These are phyloP conservation scores for Drosophila nigromelanica DNA, from an alignment of 1,140 invertebrate species.

Conservation along the genomic window DNA sequence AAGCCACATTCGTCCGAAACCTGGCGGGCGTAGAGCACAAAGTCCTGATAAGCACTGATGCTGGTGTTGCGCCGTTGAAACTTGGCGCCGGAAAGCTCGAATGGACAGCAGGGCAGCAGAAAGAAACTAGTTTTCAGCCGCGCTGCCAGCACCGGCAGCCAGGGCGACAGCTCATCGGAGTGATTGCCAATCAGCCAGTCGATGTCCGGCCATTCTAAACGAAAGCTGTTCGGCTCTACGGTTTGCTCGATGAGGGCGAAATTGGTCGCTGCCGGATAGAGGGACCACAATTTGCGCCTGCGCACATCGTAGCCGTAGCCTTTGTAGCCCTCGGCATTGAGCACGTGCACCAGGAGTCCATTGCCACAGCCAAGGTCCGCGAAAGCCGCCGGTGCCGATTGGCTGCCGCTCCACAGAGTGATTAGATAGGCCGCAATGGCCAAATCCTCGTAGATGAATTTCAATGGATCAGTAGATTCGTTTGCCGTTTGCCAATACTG, in stretches of 20 bases:
- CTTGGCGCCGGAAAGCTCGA: slow-evolving; percentile 94
- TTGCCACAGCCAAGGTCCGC: slow-evolving; percentile 98
- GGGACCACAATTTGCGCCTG: slow-evolving; percentile 95
- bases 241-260: slow-evolving; percentile 85
- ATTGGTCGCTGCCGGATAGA: slow-evolving; percentile 86
- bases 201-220: slow-evolving; percentile 88
- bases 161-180: slow-evolving; percentile 98
- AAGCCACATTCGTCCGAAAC: slow-evolving; percentile 92
- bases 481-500: slow-evolving; percentile 87
- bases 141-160: slow-evolving; percentile 97
- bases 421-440: slow-evolving; percentile 97
- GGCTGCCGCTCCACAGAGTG: slow-evolving; percentile 88
- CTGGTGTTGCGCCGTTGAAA: slow-evolving; percentile 88
- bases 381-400: slow-evolving; percentile 86
- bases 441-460: slow-evolving; percentile 98
- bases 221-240: slow-evolving; percentile 89
- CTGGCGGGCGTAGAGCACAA: slow-evolving; percentile 90
- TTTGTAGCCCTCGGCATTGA: slow-evolving; percentile 92
- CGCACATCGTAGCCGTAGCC: slow-evolving; percentile 96
- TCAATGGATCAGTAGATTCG: slow-evolving; percentile 95
- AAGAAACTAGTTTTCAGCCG: slow-evolving; percentile 90
- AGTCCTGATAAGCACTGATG: slow-evolving; percentile 92
- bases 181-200: slow-evolving; percentile 99
- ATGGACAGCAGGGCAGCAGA: slow-evolving; percentile 96
- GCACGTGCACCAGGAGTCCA: slow-evolving; percentile 95